These are phyloP conservation scores for Taenaris catops DNA, from an alignment of 2,888 invertebrate genomes.

Conservation along the genomic window DNA sequence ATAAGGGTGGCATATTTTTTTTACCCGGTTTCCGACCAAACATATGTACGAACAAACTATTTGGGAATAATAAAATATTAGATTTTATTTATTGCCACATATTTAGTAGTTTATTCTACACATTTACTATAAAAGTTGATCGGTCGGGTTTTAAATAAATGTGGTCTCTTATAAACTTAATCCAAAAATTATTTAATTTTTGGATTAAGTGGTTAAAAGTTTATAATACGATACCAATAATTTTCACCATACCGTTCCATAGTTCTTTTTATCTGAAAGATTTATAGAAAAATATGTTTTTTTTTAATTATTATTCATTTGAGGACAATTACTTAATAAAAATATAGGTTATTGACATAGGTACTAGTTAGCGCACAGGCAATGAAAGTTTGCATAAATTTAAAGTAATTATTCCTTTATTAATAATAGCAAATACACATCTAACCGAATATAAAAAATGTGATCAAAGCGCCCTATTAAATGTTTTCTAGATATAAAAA, in stretches of 20 bases:
- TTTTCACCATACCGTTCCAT: constrained; percentile 16
- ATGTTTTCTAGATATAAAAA: constrained; percentile 53
- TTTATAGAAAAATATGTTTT: constrained; percentile 24
- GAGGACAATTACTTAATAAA: constrained; percentile 19
- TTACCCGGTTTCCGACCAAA: too few species aligned
- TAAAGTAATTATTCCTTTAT: constrained; percentile 26
- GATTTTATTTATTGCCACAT: too few species aligned
- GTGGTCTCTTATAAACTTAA: too few species aligned
- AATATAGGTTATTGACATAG: constrained; percentile 18
- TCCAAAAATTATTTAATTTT: neutral
- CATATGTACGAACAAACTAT: too few species aligned
- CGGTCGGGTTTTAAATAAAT: too few species aligned
- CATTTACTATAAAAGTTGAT: neutral
- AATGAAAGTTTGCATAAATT: constrained; percentile 19
- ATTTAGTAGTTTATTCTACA: constrained; percentile 2
- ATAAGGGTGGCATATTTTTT: too few species aligned
- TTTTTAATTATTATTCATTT: constrained; percentile 19
- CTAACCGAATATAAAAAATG: constrained; percentile 36
- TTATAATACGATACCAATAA: neutral
- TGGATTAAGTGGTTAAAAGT: constrained; percentile 1
- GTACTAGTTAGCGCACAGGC: constrained; percentile 30
- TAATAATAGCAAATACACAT: constrained; percentile 26
- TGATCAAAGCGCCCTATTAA: constrained; percentile 44
- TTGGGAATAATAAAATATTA: too few species aligned
- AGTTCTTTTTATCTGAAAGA: constrained; percentile 13